Percentiles rank a stretch among this genome's conserved stretches.
Evolutionary conservation across 1,140 invertebrate species (phyloP).

Genomic region (Drosophila bipectinata): DNA sequence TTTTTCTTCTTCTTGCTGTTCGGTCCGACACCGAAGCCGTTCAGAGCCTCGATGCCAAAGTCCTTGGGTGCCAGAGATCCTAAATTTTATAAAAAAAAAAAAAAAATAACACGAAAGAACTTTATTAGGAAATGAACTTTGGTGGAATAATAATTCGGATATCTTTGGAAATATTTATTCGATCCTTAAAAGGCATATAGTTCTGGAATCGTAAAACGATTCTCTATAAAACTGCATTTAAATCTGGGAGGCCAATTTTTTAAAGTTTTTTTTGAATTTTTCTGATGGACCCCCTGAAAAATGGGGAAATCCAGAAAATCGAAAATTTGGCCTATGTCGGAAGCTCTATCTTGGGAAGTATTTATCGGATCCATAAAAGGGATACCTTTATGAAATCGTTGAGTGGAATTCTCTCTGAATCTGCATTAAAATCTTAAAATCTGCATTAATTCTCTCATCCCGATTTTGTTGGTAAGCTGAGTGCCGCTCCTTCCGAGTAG

Average conservation of each 20-base stretch:
- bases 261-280: no score
- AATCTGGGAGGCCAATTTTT: no score
- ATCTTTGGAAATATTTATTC: no score
- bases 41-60: slow-evolving; percentile 86
- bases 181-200: no score
- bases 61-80: slow-evolving; percentile 73
- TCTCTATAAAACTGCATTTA: no score
- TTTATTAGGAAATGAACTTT: neutral
- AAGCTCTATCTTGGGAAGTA: neutral
- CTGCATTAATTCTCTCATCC: no score
- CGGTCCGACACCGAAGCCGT: slow-evolving; percentile 84
- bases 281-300: no score
- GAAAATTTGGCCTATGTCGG: no score
- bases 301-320: no score
- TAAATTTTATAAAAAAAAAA: slow-evolving; percentile 19
- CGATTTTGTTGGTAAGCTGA: no score
- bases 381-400: neutral
- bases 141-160: no score
- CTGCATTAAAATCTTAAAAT: neutral
- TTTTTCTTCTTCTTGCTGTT: slow-evolving; percentile 95
- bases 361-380: neutral
- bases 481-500: neutral
- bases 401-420: neutral
- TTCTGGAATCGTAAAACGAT: no score
- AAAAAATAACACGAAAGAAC: slow-evolving; percentile 1